Conservation (phyloP, 1,140 invertebrate genomes). For the Papilio xuthus region DNA sequence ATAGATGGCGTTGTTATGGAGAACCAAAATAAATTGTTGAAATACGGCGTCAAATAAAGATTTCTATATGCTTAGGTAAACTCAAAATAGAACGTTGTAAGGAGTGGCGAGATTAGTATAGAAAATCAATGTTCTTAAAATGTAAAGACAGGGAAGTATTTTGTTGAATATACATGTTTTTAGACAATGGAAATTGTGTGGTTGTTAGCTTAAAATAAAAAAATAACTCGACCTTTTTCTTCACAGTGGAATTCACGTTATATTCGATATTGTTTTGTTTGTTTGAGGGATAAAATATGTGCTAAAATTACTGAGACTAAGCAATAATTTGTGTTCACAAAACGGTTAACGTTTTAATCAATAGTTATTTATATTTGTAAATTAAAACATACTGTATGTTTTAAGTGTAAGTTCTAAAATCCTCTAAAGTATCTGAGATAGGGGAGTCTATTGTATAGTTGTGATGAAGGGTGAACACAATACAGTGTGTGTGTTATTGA, state of each 20-base stretch:
- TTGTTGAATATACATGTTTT: not conserved
- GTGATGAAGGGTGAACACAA: not conserved
- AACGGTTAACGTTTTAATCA: not conserved
- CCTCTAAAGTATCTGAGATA: not conserved
- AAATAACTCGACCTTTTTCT: not conserved
- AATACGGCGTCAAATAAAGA: not conserved
- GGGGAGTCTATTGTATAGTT: constrained; percentile 5
- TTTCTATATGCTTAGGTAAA: not conserved
- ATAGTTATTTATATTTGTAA: not conserved
- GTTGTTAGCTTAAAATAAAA: too few relatives aligned
- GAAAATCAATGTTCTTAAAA: not conserved
- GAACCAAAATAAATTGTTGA: not conserved
- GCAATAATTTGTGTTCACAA: not conserved
- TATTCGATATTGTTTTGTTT: not conserved
- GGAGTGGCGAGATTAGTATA: not conserved
- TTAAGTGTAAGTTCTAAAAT: not conserved
- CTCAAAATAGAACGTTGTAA: not conserved
- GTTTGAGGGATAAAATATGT: not conserved
- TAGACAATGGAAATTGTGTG: too few relatives aligned
- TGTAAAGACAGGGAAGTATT: not conserved
- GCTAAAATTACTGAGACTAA: too few relatives aligned
- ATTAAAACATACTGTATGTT: constrained; percentile 3
- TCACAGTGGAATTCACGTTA: not conserved
- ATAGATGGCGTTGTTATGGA: not conserved
- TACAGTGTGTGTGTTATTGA: not conserved